Percentiles rank a stretch among this genome's conserved stretches.
Evolutionary conservation across 1,140 invertebrate species (phyloP).

Genomic region (Dendroctonus valens): DNA sequence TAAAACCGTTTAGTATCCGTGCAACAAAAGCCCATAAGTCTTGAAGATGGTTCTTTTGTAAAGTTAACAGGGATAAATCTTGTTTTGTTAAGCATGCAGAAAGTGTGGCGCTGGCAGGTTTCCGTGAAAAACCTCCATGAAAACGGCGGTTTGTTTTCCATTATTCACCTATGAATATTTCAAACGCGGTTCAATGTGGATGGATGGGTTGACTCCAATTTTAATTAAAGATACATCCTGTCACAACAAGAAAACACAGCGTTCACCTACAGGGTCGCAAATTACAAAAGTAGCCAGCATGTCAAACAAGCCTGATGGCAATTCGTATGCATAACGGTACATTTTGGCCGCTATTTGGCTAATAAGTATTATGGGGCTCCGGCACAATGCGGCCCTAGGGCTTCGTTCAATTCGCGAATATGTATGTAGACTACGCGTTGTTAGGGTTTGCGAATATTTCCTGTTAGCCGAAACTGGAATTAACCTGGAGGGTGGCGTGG

Average conservation of each 20-base stretch:
- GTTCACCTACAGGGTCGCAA: background rate
- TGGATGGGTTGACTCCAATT: background rate
- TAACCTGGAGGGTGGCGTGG: slow-evolving; percentile 10
- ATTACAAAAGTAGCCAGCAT: slow-evolving; percentile 18
- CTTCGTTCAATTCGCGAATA: slow-evolving; percentile 22
- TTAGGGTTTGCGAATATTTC: slow-evolving; percentile 11
- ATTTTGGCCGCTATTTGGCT: slow-evolving; percentile 21
- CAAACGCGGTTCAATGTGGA: no score
- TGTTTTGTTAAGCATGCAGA: slow-evolving; percentile 5
- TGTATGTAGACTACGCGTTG: slow-evolving; percentile 18
- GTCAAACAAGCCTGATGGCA: slow-evolving; percentile 22
- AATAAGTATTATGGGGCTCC: slow-evolving; percentile 25
- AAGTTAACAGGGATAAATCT: slow-evolving; percentile 10
- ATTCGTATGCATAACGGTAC: slow-evolving; percentile 29
- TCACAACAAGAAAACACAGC: slow-evolving; percentile 6
- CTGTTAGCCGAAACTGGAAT: slow-evolving; percentile 14
- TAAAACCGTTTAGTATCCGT: slow-evolving; percentile 2
- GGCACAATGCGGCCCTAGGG: slow-evolving; percentile 22
- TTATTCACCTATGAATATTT: no score
- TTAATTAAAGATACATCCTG: background rate
- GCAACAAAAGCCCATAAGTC: background rate
- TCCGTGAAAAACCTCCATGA: no score
- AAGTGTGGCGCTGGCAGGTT: slow-evolving; percentile 3
- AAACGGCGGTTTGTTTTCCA: no score
- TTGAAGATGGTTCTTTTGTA: slow-evolving; percentile 13